Base-by-base conservation (phyloP, 2,888 invertebrate species). In the Lepidochrysops patricia region DNA sequence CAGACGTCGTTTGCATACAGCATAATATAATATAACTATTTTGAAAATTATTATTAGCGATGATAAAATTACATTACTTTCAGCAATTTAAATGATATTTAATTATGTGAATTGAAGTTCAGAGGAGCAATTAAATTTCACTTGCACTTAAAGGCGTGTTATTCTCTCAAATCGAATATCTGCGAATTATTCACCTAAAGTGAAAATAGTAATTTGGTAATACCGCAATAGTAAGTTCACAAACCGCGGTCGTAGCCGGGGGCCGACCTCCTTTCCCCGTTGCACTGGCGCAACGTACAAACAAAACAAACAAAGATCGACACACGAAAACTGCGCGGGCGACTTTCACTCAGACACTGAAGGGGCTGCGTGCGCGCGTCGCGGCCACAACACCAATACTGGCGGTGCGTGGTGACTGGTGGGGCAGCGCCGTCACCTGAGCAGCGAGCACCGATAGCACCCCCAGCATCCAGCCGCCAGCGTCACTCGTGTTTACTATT, bases 191-290 rank as follows among this genome's bases (percentile, higher is more conserved):
- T n/a, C n/a, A n/a, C n/a, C n/a, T 23, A 23, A 52, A 43, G 15
- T 43, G 7, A 15, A 5, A 50, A 61, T 60, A n/a, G n/a, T n/a
- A n/a, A 57, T 65, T 63, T 50, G 70, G 67, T 70, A 76, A 74
- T 80, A 79, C 77, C 80, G 83, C 83, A 82, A 79, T 72, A 80
- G 77, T 43, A 7, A 72, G 75, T 73, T 65, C 79, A 80, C 78
- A 79, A 76, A 76, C 74, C 79, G 76, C 81, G 72, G 65, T 69
- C 76, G 81, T 80, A 80, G 29, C 71, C 75, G 72, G 67, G 76
- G 76, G 78, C 74, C 85, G 86, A 87, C 88, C 87, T 89, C 88
- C 88, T 89, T 89, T 89, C 86, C 76, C 84, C 71, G 80, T 70
- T 80, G 84, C 84, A 86, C 85, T 86, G 84, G 85, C 87, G 86